Evolutionary conservation across 2,113 vertebrate species (phyloP).

Genomic region (Cacatua alba): DNA sequence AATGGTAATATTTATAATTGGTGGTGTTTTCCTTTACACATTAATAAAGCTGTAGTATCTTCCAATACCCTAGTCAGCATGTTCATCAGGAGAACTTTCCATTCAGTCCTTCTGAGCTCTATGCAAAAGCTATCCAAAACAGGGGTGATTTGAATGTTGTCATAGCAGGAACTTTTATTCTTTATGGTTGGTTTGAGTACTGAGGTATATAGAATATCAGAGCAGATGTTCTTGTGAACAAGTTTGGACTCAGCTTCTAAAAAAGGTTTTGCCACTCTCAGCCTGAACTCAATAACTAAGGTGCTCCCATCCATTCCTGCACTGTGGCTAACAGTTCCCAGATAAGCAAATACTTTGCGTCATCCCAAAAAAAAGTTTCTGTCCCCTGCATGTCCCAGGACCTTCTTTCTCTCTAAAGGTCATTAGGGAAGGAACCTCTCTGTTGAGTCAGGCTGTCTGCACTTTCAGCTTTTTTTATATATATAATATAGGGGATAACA

Average conservation of each 20-base stretch:
- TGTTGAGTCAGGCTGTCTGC: neutral
- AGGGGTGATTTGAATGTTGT: neutral
- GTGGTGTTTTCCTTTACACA: neutral
- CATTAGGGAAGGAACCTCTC: neutral
- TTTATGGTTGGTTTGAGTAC: neutral
- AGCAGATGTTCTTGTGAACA: neutral
- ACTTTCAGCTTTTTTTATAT: neutral
- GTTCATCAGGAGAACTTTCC: neutral
- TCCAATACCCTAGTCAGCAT: neutral
- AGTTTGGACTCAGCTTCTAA: neutral
- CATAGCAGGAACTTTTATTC: neutral
- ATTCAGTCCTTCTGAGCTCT: neutral
- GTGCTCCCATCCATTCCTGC: neutral
- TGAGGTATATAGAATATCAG: neutral
- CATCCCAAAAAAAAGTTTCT: neutral
- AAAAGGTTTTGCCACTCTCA: neutral
- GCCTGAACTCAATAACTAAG: neutral
- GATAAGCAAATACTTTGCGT: neutral
- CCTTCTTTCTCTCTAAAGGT: neutral
- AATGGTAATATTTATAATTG: neutral
- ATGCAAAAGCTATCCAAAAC: neutral
- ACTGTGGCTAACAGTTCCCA: neutral
- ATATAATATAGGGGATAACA: neutral
- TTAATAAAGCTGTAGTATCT: neutral
- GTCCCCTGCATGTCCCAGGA: neutral